Percentiles rank a stretch among this genome's conserved stretches.
phyloP scores from a whole-genome alignment of 2,888 invertebrate species.

The Nephrocerus scutellatus region DNA sequence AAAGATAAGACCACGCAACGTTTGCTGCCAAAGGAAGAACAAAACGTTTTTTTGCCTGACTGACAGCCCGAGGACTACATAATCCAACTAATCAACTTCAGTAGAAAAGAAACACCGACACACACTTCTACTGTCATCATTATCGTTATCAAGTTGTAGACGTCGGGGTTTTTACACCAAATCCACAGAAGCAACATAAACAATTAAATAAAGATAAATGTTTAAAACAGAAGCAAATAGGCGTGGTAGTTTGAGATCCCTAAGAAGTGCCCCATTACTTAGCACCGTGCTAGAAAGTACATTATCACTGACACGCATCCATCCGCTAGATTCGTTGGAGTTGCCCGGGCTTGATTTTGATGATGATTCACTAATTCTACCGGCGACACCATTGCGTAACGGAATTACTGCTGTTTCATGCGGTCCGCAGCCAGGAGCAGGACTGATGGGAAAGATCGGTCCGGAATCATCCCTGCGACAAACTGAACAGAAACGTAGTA shows the following conservation, averaged over 20 bases:
- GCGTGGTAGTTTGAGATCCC: slow-evolving; percentile 49
- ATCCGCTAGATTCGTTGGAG: slow-evolving; percentile 47
- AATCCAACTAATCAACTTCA: too few species aligned
- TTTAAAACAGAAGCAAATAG: slow-evolving; percentile 45
- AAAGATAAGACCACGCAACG: too few species aligned
- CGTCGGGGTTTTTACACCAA: too few species aligned
- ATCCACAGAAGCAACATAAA: too few species aligned
- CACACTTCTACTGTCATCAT: too few species aligned
- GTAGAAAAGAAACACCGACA: too few species aligned
- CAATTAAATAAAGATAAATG: slow-evolving; percentile 41
- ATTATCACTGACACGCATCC: slow-evolving; percentile 47
- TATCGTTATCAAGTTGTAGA: too few species aligned
- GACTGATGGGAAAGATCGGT: slow-evolving; percentile 36
- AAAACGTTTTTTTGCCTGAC: too few species aligned
- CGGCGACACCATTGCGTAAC: slow-evolving; percentile 37
- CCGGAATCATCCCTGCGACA: slow-evolving; percentile 38
- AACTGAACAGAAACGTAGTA: slow-evolving; percentile 38
- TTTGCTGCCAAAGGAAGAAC: too few species aligned
- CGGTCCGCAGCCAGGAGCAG: slow-evolving; percentile 27
- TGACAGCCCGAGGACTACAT: too few species aligned
- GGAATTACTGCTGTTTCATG: slow-evolving; percentile 35
- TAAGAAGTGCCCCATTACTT: slow-evolving; percentile 48
- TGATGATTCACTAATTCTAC: slow-evolving; percentile 40
- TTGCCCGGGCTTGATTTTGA: slow-evolving; percentile 46
- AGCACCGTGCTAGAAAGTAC: slow-evolving; percentile 48